Evolutionary conservation across 2,797 vertebrate genomes (phyloP).

Genomic region (Alcedo atthis): DNA sequence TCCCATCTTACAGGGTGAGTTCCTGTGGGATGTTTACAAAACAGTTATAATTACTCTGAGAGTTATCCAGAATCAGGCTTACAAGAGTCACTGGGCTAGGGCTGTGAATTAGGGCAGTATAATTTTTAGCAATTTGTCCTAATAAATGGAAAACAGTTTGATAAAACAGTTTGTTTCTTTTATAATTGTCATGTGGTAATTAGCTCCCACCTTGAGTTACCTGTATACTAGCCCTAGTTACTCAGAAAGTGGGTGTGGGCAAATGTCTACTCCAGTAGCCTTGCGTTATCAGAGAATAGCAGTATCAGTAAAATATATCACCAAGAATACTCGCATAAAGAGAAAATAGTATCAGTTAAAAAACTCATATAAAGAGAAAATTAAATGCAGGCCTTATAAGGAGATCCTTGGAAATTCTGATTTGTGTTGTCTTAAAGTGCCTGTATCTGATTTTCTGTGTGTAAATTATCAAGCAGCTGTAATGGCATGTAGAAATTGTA

Average conservation of each 20-base stretch:
- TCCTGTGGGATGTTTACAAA: not conserved
- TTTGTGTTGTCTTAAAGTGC: not conserved
- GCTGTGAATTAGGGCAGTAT: not conserved
- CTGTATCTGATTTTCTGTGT: not conserved
- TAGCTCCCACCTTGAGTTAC: not conserved
- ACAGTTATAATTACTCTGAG: not conserved
- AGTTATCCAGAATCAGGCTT: not conserved
- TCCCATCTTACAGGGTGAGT: not conserved
- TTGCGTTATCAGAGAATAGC: not conserved
- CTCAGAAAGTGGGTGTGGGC: not conserved
- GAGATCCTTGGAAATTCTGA: not conserved
- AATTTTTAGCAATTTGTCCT: not conserved
- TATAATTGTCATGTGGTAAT: not conserved
- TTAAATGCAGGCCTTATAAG: not conserved
- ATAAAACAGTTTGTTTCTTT: not conserved
- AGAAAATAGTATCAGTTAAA: not conserved
- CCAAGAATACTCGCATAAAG: not conserved
- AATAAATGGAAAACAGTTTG: not conserved
- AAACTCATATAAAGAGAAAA: not conserved
- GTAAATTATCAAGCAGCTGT: not conserved
- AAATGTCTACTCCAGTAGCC: not conserved
- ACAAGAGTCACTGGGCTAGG: not conserved
- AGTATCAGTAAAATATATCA: too few relatives aligned
- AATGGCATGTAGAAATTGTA: not conserved
- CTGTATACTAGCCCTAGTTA: not conserved